A percentile compares a stretch with the other conserved stretches of the same genome.
These are phyloP conservation scores for Micrasema minimum DNA, from an alignment of 1,140 invertebrate species.

Conservation along the genomic window DNA sequence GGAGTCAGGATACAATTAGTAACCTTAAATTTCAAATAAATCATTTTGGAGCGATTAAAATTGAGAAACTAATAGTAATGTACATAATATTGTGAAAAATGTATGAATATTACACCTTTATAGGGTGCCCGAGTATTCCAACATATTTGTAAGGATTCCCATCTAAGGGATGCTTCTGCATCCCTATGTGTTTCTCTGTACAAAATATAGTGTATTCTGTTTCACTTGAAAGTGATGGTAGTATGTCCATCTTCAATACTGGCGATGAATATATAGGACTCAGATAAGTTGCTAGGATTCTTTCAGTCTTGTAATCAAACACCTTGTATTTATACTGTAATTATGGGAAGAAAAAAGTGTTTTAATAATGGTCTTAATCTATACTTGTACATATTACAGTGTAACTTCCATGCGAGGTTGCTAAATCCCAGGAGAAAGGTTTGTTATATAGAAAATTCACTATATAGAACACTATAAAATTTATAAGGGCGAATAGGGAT, in stretches of 20 bases:
- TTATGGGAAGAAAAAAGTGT: too few relatives aligned
- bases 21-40: conserved; percentile 57
- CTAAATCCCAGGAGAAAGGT: too few relatives aligned
- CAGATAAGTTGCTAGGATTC: conserved; percentile 71
- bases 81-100: too few relatives aligned
- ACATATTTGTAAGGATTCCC: conserved; percentile 79
- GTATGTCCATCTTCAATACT: conserved; percentile 67
- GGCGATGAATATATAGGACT: conserved; percentile 74
- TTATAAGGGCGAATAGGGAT: too few relatives aligned
- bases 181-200: conserved; percentile 73
- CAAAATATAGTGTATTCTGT: conserved; percentile 71
- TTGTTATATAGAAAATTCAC: too few relatives aligned
- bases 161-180: conserved; percentile 75
- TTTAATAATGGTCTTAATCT: too few relatives aligned
- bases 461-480: too few relatives aligned
- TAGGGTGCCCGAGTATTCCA: conserved; percentile 74
- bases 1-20: conserved; percentile 56
- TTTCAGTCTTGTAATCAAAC: conserved; percentile 70
- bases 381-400: too few relatives aligned
- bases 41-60: conserved; percentile 29
- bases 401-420: too few relatives aligned
- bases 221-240: conserved; percentile 52
- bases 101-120: conserved; percentile 57
- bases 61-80: too few relatives aligned
- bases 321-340: conserved; percentile 77